These are phyloP conservation scores for Harpegnathos saltator DNA, from an alignment of 1,140 invertebrate species.

Conservation along the genomic window DNA sequence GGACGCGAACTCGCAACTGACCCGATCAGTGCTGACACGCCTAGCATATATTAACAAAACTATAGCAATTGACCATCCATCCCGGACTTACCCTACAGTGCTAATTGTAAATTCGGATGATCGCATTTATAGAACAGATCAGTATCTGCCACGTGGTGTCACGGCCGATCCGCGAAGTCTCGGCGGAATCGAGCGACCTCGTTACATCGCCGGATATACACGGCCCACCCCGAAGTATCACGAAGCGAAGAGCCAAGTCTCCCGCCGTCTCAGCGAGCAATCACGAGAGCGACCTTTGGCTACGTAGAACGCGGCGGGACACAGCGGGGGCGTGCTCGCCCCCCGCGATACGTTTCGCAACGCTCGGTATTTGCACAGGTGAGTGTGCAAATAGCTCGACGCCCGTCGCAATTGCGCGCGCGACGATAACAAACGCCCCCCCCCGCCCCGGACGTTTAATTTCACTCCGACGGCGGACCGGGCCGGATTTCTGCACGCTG, in stretches of 20 bases:
- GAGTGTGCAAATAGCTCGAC: background rate
- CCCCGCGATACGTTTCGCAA: background rate
- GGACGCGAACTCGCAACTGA: no score
- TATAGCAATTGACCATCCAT: no score
- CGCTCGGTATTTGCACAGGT: background rate
- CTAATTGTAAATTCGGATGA: conserved; percentile 80
- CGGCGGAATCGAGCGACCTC: conserved; percentile 50
- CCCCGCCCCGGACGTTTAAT: background rate
- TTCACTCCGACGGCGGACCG: background rate
- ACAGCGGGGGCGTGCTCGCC: background rate
- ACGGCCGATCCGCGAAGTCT: conserved; percentile 34
- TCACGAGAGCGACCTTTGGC: background rate
- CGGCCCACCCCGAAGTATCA: conserved; percentile 21
- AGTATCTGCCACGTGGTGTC: conserved; percentile 26
- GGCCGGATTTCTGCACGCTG: no score
- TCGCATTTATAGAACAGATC: conserved; percentile 63
- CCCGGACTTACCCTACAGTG: no score
- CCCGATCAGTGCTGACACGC: no score
- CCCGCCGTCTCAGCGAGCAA: background rate
- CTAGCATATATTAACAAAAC: no score
- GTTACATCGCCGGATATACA: conserved; percentile 41
- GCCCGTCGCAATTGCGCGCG: background rate
- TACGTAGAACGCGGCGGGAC: background rate
- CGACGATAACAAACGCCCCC: background rate
- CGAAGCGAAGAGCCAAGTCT: conserved; percentile 24